A percentile compares a stretch with the other conserved stretches of the same genome.
phyloP scores from a whole-genome alignment of 2,797 vertebrate genomes.

The Vultur gryphus region DNA sequence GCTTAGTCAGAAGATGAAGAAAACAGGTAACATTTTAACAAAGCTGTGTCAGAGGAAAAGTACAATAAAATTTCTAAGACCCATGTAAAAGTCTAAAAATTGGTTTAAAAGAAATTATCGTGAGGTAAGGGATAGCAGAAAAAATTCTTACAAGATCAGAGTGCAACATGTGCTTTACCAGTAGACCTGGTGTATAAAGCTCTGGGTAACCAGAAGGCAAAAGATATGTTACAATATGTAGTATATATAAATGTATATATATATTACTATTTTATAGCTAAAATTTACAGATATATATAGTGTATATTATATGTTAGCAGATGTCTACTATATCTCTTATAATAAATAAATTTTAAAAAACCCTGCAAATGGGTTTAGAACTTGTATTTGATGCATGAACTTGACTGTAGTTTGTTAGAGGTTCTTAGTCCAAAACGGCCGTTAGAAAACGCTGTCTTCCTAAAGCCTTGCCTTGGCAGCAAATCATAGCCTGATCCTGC shows the following conservation, averaged over 20 bases:
- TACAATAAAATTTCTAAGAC: not conserved
- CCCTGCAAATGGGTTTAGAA: not conserved
- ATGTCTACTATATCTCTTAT: not conserved
- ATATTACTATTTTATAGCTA: not conserved
- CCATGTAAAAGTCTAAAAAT: not conserved
- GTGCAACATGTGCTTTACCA: not conserved
- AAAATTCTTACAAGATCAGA: not conserved
- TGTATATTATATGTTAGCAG: not conserved
- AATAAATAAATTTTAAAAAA: accelerated
- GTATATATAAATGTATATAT: not conserved
- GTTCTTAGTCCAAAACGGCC: not conserved
- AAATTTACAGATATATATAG: not conserved
- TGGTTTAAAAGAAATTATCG: not conserved
- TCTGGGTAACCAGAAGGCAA: not conserved
- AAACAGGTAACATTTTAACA: not conserved
- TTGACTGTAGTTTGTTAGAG: not conserved
- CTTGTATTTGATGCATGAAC: not conserved
- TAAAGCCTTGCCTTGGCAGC: not conserved
- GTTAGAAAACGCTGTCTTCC: not conserved
- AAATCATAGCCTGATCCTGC: not conserved
- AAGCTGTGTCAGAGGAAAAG: not conserved
- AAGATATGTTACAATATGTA: not conserved
- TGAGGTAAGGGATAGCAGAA: not conserved
- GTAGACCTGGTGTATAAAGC: not conserved
- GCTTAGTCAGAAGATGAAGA: not conserved